These are phyloP conservation scores for Sula dactylatra DNA, from an alignment of 2,113 vertebrate species.

Conservation along the genomic window DNA sequence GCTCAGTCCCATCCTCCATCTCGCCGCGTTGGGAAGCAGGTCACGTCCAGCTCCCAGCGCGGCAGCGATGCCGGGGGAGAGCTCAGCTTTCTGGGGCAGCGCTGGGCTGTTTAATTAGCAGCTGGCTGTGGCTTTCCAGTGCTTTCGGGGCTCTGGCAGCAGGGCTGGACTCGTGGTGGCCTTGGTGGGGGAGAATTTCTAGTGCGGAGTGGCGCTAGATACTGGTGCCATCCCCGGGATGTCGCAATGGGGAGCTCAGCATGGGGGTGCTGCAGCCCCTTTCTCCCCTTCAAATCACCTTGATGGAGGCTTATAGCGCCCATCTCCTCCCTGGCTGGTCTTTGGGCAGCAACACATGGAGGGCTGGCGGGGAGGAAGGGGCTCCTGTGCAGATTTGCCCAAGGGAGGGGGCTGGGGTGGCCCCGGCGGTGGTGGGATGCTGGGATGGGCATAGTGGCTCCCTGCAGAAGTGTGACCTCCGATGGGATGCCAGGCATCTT, in stretches of 20 bases:
- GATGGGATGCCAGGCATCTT: not conserved
- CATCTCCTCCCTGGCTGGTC: not conserved
- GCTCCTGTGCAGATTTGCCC: not conserved
- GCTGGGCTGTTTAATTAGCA: not conserved
- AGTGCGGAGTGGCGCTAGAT: not conserved
- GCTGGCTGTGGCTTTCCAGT: not conserved
- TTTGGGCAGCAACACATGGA: no score
- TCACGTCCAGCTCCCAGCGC: not conserved
- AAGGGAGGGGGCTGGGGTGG: not conserved
- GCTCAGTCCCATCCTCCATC: not conserved
- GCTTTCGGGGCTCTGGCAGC: not conserved
- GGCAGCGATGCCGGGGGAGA: not conserved
- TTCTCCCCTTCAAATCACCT: accelerated
- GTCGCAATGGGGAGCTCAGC: not conserved
- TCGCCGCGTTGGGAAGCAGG: not conserved
- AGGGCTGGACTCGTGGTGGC: not conserved
- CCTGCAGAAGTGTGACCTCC: not conserved
- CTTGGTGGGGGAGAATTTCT: not conserved
- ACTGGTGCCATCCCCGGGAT: not conserved
- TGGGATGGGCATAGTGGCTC: not conserved
- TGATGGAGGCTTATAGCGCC: not conserved
- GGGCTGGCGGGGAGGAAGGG: not conserved
- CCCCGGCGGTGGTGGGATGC: not conserved
- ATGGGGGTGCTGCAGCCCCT: not conserved
- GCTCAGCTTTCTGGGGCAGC: not conserved